Conservation (phyloP, 35 echinoderm and acorn worm species). For the Apostichopus japonicus region DNA sequence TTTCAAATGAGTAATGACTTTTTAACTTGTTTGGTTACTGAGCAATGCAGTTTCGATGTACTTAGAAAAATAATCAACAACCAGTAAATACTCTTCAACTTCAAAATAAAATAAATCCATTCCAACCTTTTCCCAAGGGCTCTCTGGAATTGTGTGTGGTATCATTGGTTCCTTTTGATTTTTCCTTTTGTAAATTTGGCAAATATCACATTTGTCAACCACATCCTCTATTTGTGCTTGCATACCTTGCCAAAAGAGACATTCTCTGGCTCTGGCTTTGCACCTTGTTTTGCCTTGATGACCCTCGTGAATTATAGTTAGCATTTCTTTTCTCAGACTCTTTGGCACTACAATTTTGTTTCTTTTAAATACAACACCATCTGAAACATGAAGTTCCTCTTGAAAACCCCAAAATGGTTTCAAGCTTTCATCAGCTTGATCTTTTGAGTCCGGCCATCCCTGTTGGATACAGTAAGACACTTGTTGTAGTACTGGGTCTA, state of each 20-base stretch:
- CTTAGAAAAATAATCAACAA: slow-evolving; percentile 39
- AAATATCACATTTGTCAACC: slow-evolving; percentile 51
- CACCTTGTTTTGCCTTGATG: slow-evolving; percentile 63
- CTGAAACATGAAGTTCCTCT: not conserved
- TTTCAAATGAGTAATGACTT: slow-evolving; percentile 56
- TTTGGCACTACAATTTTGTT: slow-evolving; percentile 29
- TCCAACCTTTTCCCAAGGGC: slow-evolving; percentile 43
- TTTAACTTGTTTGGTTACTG: not conserved
- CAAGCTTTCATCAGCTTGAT: not conserved
- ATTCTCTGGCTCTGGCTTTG: slow-evolving; percentile 48
- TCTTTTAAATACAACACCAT: not conserved
- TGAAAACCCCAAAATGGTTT: not conserved
- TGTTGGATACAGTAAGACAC: not conserved
- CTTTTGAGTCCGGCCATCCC: slow-evolving; percentile 2
- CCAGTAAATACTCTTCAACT: slow-evolving; percentile 18
- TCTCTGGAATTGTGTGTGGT: slow-evolving; percentile 27
- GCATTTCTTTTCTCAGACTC: slow-evolving; percentile 44
- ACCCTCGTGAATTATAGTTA: slow-evolving; percentile 67
- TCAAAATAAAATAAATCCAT: slow-evolving; percentile 24
- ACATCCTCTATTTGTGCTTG: not conserved
- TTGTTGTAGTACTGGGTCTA: too few species aligned
- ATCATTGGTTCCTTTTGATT: slow-evolving; percentile 60
- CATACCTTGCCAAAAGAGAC: slow-evolving; percentile 52
- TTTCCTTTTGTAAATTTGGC: slow-evolving; percentile 29
- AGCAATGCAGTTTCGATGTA: slow-evolving; percentile 24